A percentile compares a stretch with the other conserved stretches of the same genome.
These are phyloP conservation scores for Chrysolina americana DNA, from an alignment of 2,888 invertebrate genomes.

Conservation along the genomic window DNA sequence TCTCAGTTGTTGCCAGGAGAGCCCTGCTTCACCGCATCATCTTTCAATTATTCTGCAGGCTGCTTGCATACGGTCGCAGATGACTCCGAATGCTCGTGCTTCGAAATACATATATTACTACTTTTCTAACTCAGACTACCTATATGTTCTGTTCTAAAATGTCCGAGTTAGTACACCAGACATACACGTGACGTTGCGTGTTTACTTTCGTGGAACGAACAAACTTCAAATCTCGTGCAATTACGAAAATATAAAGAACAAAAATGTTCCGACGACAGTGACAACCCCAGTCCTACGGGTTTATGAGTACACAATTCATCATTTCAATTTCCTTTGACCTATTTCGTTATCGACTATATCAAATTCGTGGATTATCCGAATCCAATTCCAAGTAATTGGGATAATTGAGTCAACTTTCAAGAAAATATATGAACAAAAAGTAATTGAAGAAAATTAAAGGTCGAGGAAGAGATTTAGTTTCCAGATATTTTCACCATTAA, in stretches of 20 bases:
- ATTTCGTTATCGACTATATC: neutral
- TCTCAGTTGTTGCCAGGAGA: too few relatives aligned
- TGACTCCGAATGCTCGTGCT: too few relatives aligned
- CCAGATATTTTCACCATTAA: slow-evolving; percentile 14
- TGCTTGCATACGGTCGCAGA: too few relatives aligned
- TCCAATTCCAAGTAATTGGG: slow-evolving; percentile 16
- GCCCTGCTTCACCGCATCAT: too few relatives aligned
- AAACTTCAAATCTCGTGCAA: neutral
- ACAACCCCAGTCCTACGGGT: too few relatives aligned
- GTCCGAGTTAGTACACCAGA: too few relatives aligned
- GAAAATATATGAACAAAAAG: slow-evolving; percentile 25
- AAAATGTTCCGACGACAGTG: neutral
- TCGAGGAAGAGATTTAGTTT: slow-evolving; percentile 8
- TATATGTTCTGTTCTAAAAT: too few relatives aligned
- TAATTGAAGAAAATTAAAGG: slow-evolving; percentile 34
- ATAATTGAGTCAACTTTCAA: slow-evolving; percentile 22
- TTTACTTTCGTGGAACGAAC: too few relatives aligned
- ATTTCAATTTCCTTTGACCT: slow-evolving; percentile 14
- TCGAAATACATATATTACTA: too few relatives aligned
- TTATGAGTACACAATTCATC: neutral
- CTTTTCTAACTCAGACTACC: too few relatives aligned
- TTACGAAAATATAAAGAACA: neutral
- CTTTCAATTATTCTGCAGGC: too few relatives aligned
- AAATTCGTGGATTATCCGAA: slow-evolving; percentile 23
- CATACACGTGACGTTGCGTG: too few relatives aligned